A percentile compares a stretch with the other conserved stretches of the same genome.
Evolutionary conservation across 1,140 invertebrate genomes (phyloP).

Genomic region (Vollenhovia emeryi): DNA sequence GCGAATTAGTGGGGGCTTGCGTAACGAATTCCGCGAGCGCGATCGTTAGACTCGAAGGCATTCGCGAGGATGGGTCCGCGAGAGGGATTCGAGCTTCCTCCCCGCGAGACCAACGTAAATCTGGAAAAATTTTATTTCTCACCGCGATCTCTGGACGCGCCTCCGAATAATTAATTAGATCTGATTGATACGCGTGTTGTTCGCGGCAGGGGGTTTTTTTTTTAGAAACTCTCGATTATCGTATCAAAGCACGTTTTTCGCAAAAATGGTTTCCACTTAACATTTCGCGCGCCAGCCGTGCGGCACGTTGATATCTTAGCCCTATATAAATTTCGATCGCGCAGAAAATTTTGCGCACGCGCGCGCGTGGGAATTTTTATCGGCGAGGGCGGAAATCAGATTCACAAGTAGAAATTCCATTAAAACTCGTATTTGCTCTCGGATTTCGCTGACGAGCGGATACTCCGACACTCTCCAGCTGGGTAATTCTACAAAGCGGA

Average conservation of each 20-base stretch:
- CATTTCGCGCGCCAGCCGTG: neutral
- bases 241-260: neutral
- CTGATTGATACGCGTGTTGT: neutral
- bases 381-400: slow-evolving; percentile 34
- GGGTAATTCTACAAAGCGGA: slow-evolving; percentile 55
- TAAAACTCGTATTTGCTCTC: slow-evolving; percentile 65
- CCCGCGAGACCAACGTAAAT: neutral
- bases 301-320: neutral
- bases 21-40: slow-evolving; percentile 7
- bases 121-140: neutral
- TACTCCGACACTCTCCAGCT: slow-evolving; percentile 1
- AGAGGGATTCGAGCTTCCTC: no score
- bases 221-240: no score
- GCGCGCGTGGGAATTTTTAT: slow-evolving; percentile 11
- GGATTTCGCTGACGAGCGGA: slow-evolving; percentile 32
- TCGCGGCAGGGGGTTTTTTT: neutral
- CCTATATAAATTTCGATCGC: neutral
- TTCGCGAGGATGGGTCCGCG: neutral
- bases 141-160: neutral
- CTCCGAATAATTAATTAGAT: neutral
- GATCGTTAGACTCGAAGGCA: neutral
- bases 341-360: neutral
- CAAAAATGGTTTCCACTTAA: neutral
- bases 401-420: slow-evolving; percentile 64
- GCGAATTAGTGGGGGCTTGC: slow-evolving; percentile 37